Conservation (phyloP, 1,140 invertebrate species). For the Drosophila carrolli region DNA sequence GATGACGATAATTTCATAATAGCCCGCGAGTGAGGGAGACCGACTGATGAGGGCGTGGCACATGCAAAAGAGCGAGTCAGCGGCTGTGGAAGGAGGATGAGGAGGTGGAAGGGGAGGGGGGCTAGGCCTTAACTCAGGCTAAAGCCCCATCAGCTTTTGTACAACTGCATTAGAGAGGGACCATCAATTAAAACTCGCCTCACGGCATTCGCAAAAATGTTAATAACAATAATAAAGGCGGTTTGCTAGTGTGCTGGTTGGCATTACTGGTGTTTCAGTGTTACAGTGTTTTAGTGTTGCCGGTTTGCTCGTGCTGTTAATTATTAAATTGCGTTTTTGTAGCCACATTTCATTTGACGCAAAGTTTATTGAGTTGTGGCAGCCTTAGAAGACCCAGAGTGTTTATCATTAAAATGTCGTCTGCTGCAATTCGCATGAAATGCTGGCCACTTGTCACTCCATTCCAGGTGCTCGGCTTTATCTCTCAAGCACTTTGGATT, state of each 20-base stretch:
- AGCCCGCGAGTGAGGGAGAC: conserved; percentile 59
- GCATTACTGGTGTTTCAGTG: background rate
- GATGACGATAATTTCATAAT: conserved; percentile 79
- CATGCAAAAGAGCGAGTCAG: conserved; percentile 78
- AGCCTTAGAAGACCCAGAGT: conserved; percentile 27
- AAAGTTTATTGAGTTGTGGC: conserved; percentile 80
- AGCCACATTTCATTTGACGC: conserved; percentile 75
- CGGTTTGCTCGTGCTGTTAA: conserved; percentile 74
- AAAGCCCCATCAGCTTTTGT: conserved; percentile 50
- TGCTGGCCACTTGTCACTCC: conserved; percentile 80
- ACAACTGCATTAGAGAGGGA: conserved; percentile 56
- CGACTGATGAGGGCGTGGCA: conserved; percentile 58
- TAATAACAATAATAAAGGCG: conserved; percentile 81
- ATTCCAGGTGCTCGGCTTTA: conserved; percentile 77
- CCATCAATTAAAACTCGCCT: conserved; percentile 77
- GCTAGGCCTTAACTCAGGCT: conserved; percentile 20
- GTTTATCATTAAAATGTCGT: conserved; percentile 81
- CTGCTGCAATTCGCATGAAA: conserved; percentile 79
- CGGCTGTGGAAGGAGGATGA: background rate
- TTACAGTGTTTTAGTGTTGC: no score
- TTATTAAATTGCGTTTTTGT: conserved; percentile 83
- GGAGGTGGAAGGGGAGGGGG: background rate
- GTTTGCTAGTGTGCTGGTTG: conserved; percentile 19
- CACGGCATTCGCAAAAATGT: conserved; percentile 77
- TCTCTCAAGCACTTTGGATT: conserved; percentile 73